phyloP scores from a whole-genome alignment of 2,888 invertebrate species.

The Boloria selene region DNA sequence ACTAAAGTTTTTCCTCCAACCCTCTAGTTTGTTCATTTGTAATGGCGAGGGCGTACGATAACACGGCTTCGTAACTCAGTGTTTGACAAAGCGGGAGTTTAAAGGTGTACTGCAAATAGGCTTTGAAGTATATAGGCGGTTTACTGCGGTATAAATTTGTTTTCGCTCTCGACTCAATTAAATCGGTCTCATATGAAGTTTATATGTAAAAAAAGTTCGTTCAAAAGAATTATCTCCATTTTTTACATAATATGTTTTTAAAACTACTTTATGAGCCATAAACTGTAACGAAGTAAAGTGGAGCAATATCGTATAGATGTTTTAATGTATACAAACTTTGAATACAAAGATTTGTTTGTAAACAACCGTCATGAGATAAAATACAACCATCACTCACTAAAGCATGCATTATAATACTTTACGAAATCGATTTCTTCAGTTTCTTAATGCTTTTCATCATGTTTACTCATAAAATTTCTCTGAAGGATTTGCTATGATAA shows the following conservation, averaged over 20 bases:
- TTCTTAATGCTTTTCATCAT: conserved; percentile 13
- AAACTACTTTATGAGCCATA: conserved; percentile 3
- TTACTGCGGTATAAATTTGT: conserved; percentile 53
- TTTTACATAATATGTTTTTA: no score
- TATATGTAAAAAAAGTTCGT: not conserved
- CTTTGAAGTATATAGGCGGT: conserved; percentile 50
- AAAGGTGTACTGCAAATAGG: conserved; percentile 58
- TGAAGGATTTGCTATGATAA: conserved; percentile 4
- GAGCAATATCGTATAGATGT: conserved; percentile 31
- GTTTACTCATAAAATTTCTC: conserved; percentile 5
- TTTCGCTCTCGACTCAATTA: conserved; percentile 60
- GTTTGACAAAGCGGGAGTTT: conserved; percentile 47
- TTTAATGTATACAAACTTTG: conserved; percentile 34
- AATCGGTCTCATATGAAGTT: conserved; percentile 39
- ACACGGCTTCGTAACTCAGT: conserved; percentile 39
- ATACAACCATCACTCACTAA: conserved; percentile 37
- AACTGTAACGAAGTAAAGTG: conserved; percentile 22
- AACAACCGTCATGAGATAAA: conserved; percentile 22
- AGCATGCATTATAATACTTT: conserved; percentile 4
- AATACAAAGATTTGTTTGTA: conserved; percentile 29
- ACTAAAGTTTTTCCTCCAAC: not conserved
- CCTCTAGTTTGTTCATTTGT: not conserved
- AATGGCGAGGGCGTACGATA: conserved; percentile 12
- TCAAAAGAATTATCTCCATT: no score
- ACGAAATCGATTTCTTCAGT: conserved; percentile 8